Conservation (phyloP, 2,113 vertebrate genomes). For the Xiphorhynchus elegans region DNA sequence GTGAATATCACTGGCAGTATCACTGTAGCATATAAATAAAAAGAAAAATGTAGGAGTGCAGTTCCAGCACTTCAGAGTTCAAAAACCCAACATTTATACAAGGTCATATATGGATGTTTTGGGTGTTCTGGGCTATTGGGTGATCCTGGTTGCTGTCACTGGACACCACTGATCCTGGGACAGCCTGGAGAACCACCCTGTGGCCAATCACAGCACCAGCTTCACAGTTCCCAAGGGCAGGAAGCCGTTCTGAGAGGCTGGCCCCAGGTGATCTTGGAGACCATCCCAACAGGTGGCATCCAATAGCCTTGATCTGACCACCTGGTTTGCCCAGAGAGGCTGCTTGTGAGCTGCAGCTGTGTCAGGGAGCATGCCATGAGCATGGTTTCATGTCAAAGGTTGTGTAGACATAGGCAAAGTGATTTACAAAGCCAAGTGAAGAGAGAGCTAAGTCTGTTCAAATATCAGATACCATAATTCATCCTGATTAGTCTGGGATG, state of each 20-base stretch:
- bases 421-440: constrained; percentile 39
- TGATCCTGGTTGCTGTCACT: background rate
- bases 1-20: background rate
- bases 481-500: constrained; percentile 53
- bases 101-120: background rate
- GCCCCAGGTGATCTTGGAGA: background rate
- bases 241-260: background rate
- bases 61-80: background rate
- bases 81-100: background rate
- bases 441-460: constrained; percentile 41
- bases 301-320: background rate
- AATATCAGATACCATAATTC: constrained; percentile 54
- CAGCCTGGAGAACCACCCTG: background rate
- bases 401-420: constrained; percentile 7
- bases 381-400: constrained; percentile 13
- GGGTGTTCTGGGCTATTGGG: background rate
- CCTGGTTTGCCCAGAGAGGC: background rate
- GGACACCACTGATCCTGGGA: background rate
- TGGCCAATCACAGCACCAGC: rapidly evolving
- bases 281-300: background rate
- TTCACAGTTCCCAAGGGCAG: background rate
- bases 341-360: background rate
- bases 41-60: background rate
- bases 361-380: background rate
- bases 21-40: background rate